Evolutionary conservation across 2,797 vertebrate genomes (phyloP).

Genomic region (Euphonia xanthogaster): DNA sequence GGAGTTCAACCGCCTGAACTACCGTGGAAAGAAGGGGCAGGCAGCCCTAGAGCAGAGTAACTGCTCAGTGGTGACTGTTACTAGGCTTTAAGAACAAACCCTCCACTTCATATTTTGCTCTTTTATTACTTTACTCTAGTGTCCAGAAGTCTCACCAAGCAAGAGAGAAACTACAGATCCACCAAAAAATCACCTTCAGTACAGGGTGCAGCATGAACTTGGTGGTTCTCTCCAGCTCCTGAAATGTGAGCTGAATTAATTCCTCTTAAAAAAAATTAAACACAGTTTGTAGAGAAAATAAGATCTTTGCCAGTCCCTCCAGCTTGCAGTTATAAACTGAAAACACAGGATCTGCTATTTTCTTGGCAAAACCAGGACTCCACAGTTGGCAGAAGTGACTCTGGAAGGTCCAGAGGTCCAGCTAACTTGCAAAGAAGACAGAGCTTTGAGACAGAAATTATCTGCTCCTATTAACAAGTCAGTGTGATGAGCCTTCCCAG

Average conservation of each 20-base stretch:
- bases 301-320: not conserved
- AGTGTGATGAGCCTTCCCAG: not conserved
- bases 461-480: not conserved
- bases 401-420: not conserved
- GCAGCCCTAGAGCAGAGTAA: not conserved
- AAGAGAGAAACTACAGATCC: not conserved
- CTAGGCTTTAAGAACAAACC: conserved; percentile 12
- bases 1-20: conserved; percentile 65
- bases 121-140: not conserved
- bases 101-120: not conserved
- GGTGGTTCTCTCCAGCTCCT: not conserved
- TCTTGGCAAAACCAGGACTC: not conserved
- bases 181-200: not conserved
- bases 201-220: not conserved
- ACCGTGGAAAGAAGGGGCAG: not conserved
- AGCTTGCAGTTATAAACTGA: not conserved
- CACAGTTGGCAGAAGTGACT: not conserved
- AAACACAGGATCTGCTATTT: not conserved
- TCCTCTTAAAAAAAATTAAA: not conserved
- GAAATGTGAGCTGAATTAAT: not conserved
- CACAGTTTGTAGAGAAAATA: not conserved
- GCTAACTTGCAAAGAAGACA: not conserved
- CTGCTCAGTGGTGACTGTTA: not conserved
- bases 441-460: not conserved
- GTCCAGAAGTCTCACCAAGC: not conserved